phyloP scores from a whole-genome alignment of 2,113 vertebrate genomes.

The Nycticebus coucang region DNA sequence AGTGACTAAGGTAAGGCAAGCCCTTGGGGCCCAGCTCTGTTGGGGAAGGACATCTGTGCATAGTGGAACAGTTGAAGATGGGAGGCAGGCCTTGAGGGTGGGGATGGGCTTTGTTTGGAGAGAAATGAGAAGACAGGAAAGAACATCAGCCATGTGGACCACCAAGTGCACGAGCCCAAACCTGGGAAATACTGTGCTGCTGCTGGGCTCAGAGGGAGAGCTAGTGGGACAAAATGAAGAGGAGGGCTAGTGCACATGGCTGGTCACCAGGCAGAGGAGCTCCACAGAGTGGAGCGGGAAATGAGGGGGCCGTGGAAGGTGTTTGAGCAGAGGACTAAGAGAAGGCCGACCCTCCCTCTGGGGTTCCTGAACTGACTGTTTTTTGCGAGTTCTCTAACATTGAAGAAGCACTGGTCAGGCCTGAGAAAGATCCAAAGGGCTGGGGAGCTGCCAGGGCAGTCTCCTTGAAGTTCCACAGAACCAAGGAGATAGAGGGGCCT shows the following conservation, averaged over 20 bases:
- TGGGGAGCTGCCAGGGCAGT: not conserved
- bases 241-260: rapidly evolving
- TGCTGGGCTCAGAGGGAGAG: rapidly evolving
- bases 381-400: not conserved
- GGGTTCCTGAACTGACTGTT: not conserved
- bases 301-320: not conserved
- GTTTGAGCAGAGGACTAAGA: not conserved
- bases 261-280: not conserved
- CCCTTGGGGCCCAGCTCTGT: not conserved
- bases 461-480: not conserved
- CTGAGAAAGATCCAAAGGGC: conserved; percentile 7
- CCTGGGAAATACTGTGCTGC: too few relatives aligned
- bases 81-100: not conserved
- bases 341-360: not conserved
- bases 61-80: not conserved
- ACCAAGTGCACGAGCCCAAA: too few relatives aligned
- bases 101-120: not conserved
- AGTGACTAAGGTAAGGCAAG: not conserved
- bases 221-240: too few relatives aligned
- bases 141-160: not conserved
- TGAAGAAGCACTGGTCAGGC: not conserved
- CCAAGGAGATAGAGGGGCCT: not conserved
- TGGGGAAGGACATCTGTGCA: not conserved
- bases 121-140: not conserved
- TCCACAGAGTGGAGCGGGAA: not conserved